Evolutionary conservation across 2,888 invertebrate genomes (phyloP).

Genomic region (Leptopterna dolabrata): DNA sequence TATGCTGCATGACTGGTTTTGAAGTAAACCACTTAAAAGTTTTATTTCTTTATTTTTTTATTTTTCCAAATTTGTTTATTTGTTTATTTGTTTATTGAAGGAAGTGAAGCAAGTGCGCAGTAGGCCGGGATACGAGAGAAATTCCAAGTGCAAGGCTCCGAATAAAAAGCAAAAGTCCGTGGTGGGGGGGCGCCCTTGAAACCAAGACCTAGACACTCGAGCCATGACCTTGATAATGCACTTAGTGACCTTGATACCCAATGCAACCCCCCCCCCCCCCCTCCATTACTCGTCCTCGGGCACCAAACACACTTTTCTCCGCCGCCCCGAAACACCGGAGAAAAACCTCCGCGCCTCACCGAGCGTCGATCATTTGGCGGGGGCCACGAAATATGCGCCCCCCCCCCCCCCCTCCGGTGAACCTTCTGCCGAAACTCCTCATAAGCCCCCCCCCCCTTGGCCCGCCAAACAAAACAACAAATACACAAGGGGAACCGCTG

Average conservation of each 20-base stretch:
- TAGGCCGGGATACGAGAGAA: background rate
- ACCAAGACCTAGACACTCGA: slow-evolving; percentile 48
- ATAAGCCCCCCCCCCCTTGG: no score
- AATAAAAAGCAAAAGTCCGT: background rate
- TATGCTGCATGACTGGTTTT: no score
- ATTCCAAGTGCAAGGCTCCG: background rate
- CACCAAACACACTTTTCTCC: background rate
- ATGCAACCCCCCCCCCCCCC: background rate
- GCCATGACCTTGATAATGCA: slow-evolving; percentile 27
- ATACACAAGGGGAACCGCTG: background rate
- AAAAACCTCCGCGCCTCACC: no score
- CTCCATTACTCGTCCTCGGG: background rate
- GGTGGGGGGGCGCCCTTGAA: slow-evolving; percentile 27
- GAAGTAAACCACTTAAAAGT: no score
- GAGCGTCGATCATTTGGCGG: background rate
- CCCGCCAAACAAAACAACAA: background rate
- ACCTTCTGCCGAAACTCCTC: background rate
- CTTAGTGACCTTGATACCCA: background rate
- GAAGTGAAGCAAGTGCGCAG: background rate
- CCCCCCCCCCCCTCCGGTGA: background rate
- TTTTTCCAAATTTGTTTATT: no score
- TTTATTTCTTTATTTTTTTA: no score
- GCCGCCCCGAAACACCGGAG: background rate
- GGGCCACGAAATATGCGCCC: background rate
- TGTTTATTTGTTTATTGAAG: no score